These are phyloP conservation scores for Drosophila santomea DNA, from an alignment of 1,140 invertebrate genomes.

Conservation along the genomic window DNA sequence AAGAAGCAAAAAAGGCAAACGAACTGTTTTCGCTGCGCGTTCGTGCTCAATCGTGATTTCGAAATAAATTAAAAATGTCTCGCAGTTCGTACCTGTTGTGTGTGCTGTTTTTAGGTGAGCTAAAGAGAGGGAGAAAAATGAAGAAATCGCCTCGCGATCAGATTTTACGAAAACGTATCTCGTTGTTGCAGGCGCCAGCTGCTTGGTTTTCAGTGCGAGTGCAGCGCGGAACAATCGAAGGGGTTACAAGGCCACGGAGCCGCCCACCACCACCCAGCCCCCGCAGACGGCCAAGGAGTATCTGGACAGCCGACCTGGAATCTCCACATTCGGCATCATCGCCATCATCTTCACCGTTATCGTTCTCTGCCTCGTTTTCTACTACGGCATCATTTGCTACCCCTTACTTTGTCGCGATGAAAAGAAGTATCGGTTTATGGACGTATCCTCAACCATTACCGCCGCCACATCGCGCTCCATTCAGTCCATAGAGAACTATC, in stretches of 20 bases:
- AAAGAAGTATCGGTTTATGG: constrained; percentile 87
- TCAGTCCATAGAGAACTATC: constrained; percentile 82
- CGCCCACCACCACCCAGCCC: constrained; percentile 51
- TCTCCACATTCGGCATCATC: constrained; percentile 88
- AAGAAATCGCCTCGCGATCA: neutral
- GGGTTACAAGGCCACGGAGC: constrained; percentile 42
- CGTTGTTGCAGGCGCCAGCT: constrained; percentile 57
- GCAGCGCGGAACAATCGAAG: constrained; percentile 27
- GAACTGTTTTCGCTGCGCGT: constrained; percentile 13
- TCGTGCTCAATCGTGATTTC: constrained; percentile 20
- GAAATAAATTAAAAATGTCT: constrained; percentile 50
- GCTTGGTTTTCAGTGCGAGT: constrained; percentile 48
- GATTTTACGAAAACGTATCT: constrained; percentile 23
- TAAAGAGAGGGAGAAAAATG: neutral
- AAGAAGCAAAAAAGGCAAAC: constrained; percentile 23
- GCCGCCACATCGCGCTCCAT: constrained; percentile 81
- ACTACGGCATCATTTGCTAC: constrained; percentile 88
- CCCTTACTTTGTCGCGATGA: constrained; percentile 87
- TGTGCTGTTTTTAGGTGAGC: constrained; percentile 63
- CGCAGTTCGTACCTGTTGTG: constrained; percentile 47
- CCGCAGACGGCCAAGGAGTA: constrained; percentile 83
- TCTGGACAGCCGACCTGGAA: constrained; percentile 78
- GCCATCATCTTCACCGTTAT: constrained; percentile 86
- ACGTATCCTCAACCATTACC: constrained; percentile 85
- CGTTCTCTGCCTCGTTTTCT: constrained; percentile 86